Conservation (phyloP, 2,888 invertebrate genomes). For the Cordilura impudica region DNA sequence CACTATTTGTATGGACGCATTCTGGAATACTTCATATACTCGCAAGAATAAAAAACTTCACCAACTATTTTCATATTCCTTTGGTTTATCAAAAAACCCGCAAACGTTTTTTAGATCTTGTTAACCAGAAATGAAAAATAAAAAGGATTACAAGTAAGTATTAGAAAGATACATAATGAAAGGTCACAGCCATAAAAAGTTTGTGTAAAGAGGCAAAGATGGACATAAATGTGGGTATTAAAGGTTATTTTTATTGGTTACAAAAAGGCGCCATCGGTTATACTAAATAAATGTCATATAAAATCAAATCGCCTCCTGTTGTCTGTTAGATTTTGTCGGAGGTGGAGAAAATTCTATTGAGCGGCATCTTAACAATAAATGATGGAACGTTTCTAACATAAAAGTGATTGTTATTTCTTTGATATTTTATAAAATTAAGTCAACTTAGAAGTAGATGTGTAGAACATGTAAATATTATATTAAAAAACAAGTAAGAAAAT, state of each 20-base stretch:
- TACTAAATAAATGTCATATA: conserved; percentile 8
- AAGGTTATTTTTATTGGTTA: conserved; percentile 28
- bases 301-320: not conserved
- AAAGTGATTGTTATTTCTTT: conserved; percentile 7
- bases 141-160: conserved; percentile 14
- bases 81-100: not conserved
- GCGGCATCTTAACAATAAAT: not conserved
- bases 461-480: too few relatives aligned
- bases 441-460: too few relatives aligned
- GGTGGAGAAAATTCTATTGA: not conserved
- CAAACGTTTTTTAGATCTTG: conserved; percentile 21
- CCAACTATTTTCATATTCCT: too few relatives aligned
- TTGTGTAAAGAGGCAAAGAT: not conserved
- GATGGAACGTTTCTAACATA: not conserved
- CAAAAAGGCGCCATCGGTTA: conserved; percentile 23
- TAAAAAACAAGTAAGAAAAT: too few relatives aligned
- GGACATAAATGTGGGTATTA: not conserved
- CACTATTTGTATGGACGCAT: too few relatives aligned
- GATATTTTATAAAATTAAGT: too few relatives aligned
- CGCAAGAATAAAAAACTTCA: too few relatives aligned
- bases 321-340: conserved; percentile 1
- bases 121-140: conserved; percentile 1
- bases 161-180: not conserved
- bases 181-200: not conserved
- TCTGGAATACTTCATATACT: too few relatives aligned